These are phyloP conservation scores for Oreortyx pictus DNA, from an alignment of 2,797 vertebrate species.

Conservation along the genomic window DNA sequence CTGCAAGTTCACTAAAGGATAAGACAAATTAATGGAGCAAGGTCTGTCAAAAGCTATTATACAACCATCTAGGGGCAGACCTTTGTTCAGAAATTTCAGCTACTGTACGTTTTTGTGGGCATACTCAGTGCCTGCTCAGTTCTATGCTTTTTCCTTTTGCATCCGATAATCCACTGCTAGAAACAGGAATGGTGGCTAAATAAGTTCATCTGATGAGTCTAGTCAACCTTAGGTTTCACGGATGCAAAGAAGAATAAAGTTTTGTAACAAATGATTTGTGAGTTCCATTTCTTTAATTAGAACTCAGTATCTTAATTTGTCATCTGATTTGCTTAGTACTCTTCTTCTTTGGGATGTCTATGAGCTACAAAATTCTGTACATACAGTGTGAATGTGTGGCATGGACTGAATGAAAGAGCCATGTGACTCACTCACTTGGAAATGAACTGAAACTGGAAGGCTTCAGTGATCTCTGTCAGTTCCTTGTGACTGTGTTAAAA, in stretches of 20 bases:
- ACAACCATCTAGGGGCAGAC: too few relatives aligned
- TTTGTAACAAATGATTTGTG: background rate
- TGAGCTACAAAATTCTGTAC: background rate
- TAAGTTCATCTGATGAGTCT: too few relatives aligned
- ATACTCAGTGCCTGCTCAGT: background rate
- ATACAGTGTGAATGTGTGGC: background rate
- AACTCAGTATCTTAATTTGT: background rate
- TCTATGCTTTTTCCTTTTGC: background rate
- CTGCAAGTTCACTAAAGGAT: background rate
- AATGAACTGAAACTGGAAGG: background rate
- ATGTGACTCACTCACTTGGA: background rate
- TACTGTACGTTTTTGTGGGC: background rate
- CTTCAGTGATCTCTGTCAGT: conserved; percentile 6
- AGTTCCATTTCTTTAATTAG: background rate
- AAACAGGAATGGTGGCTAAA: background rate
- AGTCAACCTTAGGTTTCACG: background rate
- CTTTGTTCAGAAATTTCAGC: background rate
- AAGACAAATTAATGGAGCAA: background rate
- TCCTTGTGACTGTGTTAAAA: conserved; percentile 33
- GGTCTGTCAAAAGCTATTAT: background rate
- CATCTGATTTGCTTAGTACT: background rate
- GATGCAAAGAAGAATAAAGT: background rate
- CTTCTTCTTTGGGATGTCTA: background rate
- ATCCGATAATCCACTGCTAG: background rate
- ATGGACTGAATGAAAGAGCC: background rate